A percentile compares a stretch with the other conserved stretches of the same genome.
phyloP scores from a whole-genome alignment of 2,797 vertebrate genomes.

The Dicrostonyx torquatus region DNA sequence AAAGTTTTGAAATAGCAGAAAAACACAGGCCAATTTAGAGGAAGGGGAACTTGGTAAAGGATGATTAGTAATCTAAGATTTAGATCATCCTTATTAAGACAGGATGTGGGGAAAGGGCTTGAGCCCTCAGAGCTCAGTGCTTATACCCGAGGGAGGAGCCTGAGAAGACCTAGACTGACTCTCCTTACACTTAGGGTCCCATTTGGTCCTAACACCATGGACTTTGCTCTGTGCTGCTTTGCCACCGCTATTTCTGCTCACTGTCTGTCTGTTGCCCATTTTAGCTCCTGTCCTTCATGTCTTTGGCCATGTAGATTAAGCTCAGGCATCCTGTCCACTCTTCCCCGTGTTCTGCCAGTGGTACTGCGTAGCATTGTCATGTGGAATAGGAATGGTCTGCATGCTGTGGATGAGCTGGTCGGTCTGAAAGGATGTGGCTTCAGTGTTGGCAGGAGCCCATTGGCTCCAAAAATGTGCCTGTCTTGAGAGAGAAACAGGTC shows the following conservation, averaged over 20 bases:
- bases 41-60: background rate
- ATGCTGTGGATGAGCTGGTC: slow-evolving; percentile 62
- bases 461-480: slow-evolving; percentile 54
- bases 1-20: slow-evolving; percentile 27
- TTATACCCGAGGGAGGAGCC: background rate
- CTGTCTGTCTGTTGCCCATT: slow-evolving; percentile 62
- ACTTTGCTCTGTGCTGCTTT: slow-evolving; percentile 72
- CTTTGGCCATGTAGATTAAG: slow-evolving; percentile 56
- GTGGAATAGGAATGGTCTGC: slow-evolving; percentile 35
- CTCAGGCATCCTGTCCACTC: slow-evolving; percentile 40
- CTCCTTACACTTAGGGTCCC: slow-evolving; percentile 30
- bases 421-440: slow-evolving; percentile 61
- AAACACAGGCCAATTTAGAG: background rate
- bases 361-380: slow-evolving; percentile 43
- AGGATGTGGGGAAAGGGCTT: background rate
- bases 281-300: slow-evolving; percentile 32
- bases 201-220: slow-evolving; percentile 24
- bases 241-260: slow-evolving; percentile 66
- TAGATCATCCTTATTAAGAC: slow-evolving; percentile 36
- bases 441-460: slow-evolving; percentile 27
- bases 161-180: background rate
- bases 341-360: slow-evolving; percentile 47
- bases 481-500: slow-evolving; percentile 54
- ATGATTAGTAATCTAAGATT: background rate
- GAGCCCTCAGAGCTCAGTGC: slow-evolving; percentile 43